A percentile compares a stretch with the other conserved stretches of the same genome.
phyloP scores from a whole-genome alignment of 2,888 invertebrate species.

The Eupeodes luniger region DNA sequence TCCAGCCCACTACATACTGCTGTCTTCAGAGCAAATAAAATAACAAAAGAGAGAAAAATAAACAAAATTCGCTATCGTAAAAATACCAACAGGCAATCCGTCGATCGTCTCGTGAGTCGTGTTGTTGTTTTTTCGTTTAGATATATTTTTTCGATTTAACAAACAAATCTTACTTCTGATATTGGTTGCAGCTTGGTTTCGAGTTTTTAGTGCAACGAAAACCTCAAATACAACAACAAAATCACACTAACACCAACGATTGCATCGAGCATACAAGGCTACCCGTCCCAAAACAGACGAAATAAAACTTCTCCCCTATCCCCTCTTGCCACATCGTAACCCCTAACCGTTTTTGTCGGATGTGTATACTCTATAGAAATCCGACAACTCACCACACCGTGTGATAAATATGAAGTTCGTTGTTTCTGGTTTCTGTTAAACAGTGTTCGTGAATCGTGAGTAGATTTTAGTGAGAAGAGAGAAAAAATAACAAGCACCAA shows the following conservation, averaged over 20 bases:
- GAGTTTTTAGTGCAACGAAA: conserved; percentile 42
- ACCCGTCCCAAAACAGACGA: conserved; percentile 15
- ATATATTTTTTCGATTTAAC: conserved; percentile 8
- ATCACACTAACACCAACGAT: conserved; percentile 17
- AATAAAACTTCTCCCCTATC: conserved; percentile 20
- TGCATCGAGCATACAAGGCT: conserved; percentile 56
- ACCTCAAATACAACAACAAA: conserved; percentile 20
- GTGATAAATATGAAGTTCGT: conserved; percentile 5
- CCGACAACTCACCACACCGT: conserved; percentile 55
- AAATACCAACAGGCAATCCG: conserved; percentile 46
- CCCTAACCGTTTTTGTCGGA: background rate
- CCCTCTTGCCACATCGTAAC: background rate
- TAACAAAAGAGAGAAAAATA: background rate
- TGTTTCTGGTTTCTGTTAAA: background rate
- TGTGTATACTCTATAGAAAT: background rate
- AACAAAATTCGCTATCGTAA: conserved; percentile 8
- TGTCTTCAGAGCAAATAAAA: background rate
- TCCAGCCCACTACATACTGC: background rate
- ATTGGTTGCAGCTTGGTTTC: conserved; percentile 23
- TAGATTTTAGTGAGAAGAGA: conserved; percentile 11
- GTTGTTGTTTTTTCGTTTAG: background rate
- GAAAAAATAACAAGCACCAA: conserved; percentile 1
- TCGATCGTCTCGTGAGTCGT: background rate
- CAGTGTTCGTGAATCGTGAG: conserved; percentile 35
- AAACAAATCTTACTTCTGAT: conserved; percentile 42